phyloP scores from a whole-genome alignment of 1,140 invertebrate genomes.

The Drosophila mayri region DNA sequence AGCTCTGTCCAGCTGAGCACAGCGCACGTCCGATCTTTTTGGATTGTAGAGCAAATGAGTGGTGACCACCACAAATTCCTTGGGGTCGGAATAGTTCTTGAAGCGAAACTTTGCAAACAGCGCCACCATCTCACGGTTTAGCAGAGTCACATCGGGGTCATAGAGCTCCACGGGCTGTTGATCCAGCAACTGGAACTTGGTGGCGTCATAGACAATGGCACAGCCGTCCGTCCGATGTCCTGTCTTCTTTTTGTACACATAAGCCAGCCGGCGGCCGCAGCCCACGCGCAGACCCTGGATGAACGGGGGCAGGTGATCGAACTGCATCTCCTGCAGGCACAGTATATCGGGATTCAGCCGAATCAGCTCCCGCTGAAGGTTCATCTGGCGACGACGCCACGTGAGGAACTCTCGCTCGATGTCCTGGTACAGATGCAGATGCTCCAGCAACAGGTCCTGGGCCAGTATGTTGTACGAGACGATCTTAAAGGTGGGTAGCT shows the following conservation, averaged over 20 bases:
- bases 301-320: constrained; percentile 87
- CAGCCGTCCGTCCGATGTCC: constrained; percentile 91
- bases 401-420: constrained; percentile 87
- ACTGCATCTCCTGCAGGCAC: constrained; percentile 89
- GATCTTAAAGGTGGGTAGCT: constrained; percentile 48
- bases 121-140: constrained; percentile 95
- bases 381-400: constrained; percentile 90
- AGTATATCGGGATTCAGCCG: constrained; percentile 90
- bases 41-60: constrained; percentile 98
- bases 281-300: constrained; percentile 37
- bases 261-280: constrained; percentile 85
- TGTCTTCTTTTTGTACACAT: constrained; percentile 91
- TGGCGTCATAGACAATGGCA: constrained; percentile 91
- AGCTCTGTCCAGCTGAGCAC: constrained; percentile 93
- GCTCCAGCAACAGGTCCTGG: constrained; percentile 91
- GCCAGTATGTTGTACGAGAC: constrained; percentile 95
- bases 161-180: constrained; percentile 88
- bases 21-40: constrained; percentile 92
- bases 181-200: constrained; percentile 88
- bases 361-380: constrained; percentile 90
- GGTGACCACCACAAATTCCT: constrained; percentile 92
- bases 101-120: constrained; percentile 91
- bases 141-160: constrained; percentile 57
- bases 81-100: constrained; percentile 80
- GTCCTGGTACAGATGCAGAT: constrained; percentile 90